phyloP scores from a whole-genome alignment of 2,797 vertebrate genomes.

The Eidolon dupreanum region DNA sequence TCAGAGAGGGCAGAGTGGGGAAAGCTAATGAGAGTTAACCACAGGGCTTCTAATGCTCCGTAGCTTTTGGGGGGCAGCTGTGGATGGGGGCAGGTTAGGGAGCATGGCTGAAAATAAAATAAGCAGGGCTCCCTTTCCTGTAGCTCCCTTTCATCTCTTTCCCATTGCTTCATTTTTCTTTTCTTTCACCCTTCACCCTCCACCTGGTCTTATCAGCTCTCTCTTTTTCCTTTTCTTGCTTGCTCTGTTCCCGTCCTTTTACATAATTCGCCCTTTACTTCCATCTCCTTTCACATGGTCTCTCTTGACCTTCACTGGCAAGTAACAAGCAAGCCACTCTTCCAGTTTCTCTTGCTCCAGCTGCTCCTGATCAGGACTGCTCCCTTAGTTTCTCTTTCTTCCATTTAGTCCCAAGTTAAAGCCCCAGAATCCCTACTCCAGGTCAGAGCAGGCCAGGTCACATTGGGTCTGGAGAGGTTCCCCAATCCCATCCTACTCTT shows the following conservation, averaged over 20 bases:
- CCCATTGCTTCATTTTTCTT: constrained; percentile 55
- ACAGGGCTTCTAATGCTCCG: background rate
- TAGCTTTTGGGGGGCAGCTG: background rate
- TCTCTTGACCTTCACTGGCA: constrained; percentile 24
- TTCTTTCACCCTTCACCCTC: constrained; percentile 53
- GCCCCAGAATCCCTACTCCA: background rate
- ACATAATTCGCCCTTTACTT: background rate
- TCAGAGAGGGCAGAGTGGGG: background rate
- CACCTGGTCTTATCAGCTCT: constrained; percentile 53
- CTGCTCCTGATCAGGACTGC: background rate
- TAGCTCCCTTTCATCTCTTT: constrained; percentile 30
- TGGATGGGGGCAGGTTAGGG: constrained; percentile 68
- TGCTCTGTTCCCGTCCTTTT: background rate
- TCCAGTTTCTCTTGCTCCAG: background rate
- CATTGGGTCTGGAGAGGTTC: background rate
- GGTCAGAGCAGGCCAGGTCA: background rate
- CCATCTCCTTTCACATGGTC: background rate
- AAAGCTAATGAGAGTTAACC: background rate
- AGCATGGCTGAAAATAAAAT: constrained; percentile 84
- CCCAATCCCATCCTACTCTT: background rate
- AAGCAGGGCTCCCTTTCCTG: constrained; percentile 64
- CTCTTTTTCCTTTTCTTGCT: constrained; percentile 50
- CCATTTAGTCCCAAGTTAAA: background rate
- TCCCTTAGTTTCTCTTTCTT: background rate
- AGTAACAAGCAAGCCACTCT: background rate